Evolutionary conservation across 2,797 vertebrate species (phyloP).

Genomic region (Scomberomorus guttatus): DNA sequence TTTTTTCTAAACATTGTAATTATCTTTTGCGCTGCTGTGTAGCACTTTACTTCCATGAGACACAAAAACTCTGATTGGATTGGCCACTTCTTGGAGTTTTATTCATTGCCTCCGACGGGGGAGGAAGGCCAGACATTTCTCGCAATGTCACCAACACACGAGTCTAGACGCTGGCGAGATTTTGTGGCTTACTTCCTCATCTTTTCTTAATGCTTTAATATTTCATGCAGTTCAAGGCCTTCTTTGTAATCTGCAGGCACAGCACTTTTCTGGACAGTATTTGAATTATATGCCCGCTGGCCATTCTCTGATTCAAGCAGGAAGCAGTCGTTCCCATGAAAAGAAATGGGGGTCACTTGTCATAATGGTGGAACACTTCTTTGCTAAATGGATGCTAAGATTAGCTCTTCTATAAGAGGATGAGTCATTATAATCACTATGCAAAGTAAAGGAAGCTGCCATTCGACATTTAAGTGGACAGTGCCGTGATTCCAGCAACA

Average conservation of each 20-base stretch:
- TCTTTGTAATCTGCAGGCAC: slow-evolving; percentile 73
- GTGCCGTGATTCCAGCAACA: slow-evolving; percentile 61
- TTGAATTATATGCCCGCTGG: slow-evolving; percentile 78
- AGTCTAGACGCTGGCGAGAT: slow-evolving; percentile 46
- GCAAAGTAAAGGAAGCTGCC: slow-evolving; percentile 65
- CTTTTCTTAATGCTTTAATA: slow-evolving; percentile 72
- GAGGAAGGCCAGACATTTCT: slow-evolving; percentile 37
- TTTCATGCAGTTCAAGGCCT: slow-evolving; percentile 75
- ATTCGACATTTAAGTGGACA: slow-evolving; percentile 70
- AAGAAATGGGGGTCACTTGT: slow-evolving; percentile 79
- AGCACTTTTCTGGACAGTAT: slow-evolving; percentile 77
- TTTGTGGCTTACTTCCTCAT: slow-evolving; percentile 50
- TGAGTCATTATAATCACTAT: slow-evolving; percentile 75
- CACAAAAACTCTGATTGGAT: slow-evolving; percentile 5
- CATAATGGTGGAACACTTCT: slow-evolving; percentile 75
- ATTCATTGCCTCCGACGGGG: slow-evolving; percentile 10
- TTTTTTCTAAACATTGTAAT: not conserved
- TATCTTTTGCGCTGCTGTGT: slow-evolving; percentile 14
- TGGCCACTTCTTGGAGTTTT: slow-evolving; percentile 18
- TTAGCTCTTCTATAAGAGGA: slow-evolving; percentile 73
- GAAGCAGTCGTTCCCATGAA: slow-evolving; percentile 70
- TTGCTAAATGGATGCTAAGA: slow-evolving; percentile 81
- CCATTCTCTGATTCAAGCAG: slow-evolving; percentile 72
- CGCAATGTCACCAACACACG: slow-evolving; percentile 20
- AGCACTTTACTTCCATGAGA: slow-evolving; percentile 13